These are phyloP conservation scores for Chloropsis cyanopogon DNA, from an alignment of 2,113 vertebrate genomes.

Conservation along the genomic window DNA sequence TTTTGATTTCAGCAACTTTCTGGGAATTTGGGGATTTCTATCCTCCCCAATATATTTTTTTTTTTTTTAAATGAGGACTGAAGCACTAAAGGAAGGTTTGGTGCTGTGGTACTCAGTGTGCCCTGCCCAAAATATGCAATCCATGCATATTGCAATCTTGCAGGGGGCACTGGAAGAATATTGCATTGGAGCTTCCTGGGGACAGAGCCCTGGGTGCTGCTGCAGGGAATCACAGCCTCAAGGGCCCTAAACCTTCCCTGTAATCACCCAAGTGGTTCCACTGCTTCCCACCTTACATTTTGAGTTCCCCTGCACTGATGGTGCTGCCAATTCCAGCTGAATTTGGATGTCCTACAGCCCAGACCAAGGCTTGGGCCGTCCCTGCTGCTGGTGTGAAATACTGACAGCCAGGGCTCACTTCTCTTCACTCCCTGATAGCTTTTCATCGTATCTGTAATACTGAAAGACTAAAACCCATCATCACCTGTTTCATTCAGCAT, in stretches of 20 bases:
- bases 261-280: accelerated
- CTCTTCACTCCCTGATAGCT: not conserved
- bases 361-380: not conserved
- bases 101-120: accelerated
- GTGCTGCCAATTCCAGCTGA: not conserved
- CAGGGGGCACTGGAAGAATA: not conserved
- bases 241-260: not conserved
- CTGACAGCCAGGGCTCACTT: not conserved
- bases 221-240: not conserved
- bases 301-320: accelerated
- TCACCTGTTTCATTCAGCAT: not conserved
- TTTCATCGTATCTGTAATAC: not conserved
- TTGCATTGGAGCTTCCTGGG: not conserved
- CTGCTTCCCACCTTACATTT: not conserved
- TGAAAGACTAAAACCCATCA: not conserved
- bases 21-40: not conserved
- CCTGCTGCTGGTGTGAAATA: not conserved
- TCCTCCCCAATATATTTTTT: not conserved
- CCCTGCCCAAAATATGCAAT: not conserved
- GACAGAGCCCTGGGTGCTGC: not conserved
- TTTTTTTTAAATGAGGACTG: not conserved
- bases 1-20: not conserved
- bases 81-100: not conserved
- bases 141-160: too few relatives aligned
- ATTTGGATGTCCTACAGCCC: not conserved